Evolutionary conservation across 2,113 vertebrate genomes (phyloP), one percentile per base, ranked within the genome.

Genomic region (Leptobrachium ailaonicum): DNA sequence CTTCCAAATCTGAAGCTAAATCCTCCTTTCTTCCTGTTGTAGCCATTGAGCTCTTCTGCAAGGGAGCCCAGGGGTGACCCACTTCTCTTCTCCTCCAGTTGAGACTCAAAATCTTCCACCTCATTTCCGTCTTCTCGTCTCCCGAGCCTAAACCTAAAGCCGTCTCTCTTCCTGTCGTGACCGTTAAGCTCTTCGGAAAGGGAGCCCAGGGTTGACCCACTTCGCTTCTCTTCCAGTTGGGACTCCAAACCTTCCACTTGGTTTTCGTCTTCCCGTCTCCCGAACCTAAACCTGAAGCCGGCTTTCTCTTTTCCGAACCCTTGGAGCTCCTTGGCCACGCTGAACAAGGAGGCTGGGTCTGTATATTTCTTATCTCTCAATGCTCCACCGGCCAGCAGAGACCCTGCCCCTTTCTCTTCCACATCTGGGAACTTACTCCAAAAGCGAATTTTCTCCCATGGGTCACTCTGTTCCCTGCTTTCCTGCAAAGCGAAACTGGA

Each of bases 1-100:
- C 88, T 89, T 66, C 94, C 92, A 0, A 94, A 93, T 74, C 91
- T 86, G 86, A 92, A 92, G 76, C 85, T 86, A 84, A 93, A 93
- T 7, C 91, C 90, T 0, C 91, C 90, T 70, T 92, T 92, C 83
- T 41, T 88, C 79, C 92, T 85, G 83, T 76, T 80, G 76, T 89
- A 91, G 58, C 89, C 83, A 0, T 2, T 89, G 41, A 92, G 82
- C 63, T 90, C 91, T 76, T 91, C 88, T 0, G 90, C 90, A 79
- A 90, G 85, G 53, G 43, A 83, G 0, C 87, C 88, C 56, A 91
- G 4, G 32, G 76, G 54, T 0, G 41, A 8, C 0, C 77, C 6
- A 0, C 82, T 58, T 2, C 82, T 77, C 82, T 88, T 87, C 82
- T 87, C 82, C 0, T n/a, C 73, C 0, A 0, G 2, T 0, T 53